Evolutionary conservation across 2,888 invertebrate species (phyloP), one percentile per base, ranked within the genome.

Genomic region (Xanthia icteritia): DNA sequence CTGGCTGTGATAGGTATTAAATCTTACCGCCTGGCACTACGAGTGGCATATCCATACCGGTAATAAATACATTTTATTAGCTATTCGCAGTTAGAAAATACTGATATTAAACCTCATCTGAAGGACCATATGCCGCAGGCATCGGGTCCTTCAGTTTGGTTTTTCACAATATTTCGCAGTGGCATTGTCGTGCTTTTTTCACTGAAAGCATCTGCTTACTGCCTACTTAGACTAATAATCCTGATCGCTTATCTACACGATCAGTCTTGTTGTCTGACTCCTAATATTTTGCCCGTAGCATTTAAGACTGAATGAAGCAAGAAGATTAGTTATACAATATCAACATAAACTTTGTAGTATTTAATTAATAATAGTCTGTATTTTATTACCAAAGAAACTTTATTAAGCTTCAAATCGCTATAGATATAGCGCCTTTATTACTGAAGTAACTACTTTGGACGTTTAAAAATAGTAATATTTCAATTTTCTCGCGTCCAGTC

Each of bases 401-500:
- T 42, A 42, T 42, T 42, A 9, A 42, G 39, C 39, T 9, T 42
- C 9, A 42, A 42, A 42, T 42, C 39, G 9, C 39, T 42, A 42
- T 42, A 42, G 39, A 42, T 9, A 39, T 9, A 31, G 39, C 39
- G 39, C 9, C 39, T 58, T 63, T 54, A 61, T 56, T 79, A 63
- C 17, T 54, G 5, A 48, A 69, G 20, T 77, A 58, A 4, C n/a
- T 45, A 17, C 1, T 45, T 0, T 5, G 20, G 5, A 31, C 36
- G 56, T 66, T 60, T 73, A 63, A 58, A 67, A 66, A 63, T 39
- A 45, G 23, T 23, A 51, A 70, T 78, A 63, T 54, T 13, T 78
- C 66, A 83, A 60, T 70, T 68, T 64, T 39, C 39, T 39, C 8
- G 39, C 39, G 39, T 39, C 39, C 39, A 8, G 39, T 8, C 39